Conservation (phyloP, 2,113 vertebrate genomes). For the Limnothrissa miodon region DNA sequence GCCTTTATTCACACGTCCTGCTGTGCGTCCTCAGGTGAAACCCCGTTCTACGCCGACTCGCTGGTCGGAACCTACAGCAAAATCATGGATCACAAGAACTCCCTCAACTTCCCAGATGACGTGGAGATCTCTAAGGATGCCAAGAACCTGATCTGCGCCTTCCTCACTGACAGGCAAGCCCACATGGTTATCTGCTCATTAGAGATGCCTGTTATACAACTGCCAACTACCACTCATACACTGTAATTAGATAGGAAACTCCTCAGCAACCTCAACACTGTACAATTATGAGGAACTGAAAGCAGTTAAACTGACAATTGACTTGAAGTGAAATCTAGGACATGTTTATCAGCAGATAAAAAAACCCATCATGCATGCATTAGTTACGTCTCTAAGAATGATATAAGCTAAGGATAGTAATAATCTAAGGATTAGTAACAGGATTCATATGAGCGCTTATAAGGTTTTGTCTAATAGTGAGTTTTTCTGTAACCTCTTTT, state of each 20-base stretch:
- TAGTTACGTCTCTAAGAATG: not conserved
- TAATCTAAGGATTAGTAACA: not conserved
- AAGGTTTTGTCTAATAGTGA: not conserved
- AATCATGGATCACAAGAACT: slow-evolving; percentile 99
- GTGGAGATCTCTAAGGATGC: slow-evolving; percentile 97
- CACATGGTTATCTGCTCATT: not conserved
- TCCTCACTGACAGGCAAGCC: slow-evolving; percentile 91
- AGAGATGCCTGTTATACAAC: not conserved
- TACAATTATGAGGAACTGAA: not conserved
- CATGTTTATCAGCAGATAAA: not conserved
- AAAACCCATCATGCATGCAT: not conserved
- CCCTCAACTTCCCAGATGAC: slow-evolving; percentile 93
- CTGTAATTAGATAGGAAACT: not conserved
- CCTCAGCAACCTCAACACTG: not conserved
- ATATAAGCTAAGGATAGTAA: no score
- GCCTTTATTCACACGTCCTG: not conserved
- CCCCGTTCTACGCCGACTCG: slow-evolving; percentile 97
- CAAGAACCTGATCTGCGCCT: slow-evolving; percentile 97
- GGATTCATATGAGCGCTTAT: not conserved
- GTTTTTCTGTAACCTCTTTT: not conserved
- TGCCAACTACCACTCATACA: not conserved
- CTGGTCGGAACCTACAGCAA: slow-evolving; percentile 98
- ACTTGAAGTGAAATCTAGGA: not conserved
- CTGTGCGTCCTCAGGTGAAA: slow-evolving; percentile 79
- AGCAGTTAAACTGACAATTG: not conserved